A percentile compares a stretch with the other conserved stretches of the same genome.
Conservation (phyloP, 2,113 vertebrate species). For the Notiomystis cincta region DNA sequence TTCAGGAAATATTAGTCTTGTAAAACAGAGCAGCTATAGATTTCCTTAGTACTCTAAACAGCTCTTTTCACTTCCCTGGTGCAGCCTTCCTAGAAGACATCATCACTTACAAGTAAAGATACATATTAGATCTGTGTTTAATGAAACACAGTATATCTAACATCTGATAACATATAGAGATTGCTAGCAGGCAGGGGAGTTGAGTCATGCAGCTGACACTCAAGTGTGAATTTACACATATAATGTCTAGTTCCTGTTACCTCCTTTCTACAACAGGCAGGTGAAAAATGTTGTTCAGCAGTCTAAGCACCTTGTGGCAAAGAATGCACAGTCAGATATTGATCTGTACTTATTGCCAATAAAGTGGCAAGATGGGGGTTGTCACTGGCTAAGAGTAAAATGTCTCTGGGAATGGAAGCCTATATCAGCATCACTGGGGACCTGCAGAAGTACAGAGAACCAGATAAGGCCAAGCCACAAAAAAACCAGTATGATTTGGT, state of each 20-base stretch:
- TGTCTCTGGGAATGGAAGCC: background rate
- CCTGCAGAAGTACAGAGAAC: background rate
- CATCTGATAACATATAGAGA: background rate
- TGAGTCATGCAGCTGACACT: background rate
- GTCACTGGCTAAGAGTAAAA: background rate
- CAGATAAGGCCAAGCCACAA: background rate
- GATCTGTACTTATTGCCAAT: background rate
- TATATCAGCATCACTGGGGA: background rate
- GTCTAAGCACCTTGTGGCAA: background rate
- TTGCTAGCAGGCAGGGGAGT: background rate
- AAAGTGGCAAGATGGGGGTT: background rate
- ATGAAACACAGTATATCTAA: background rate
- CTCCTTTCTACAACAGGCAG: background rate
- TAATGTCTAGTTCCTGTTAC: background rate
- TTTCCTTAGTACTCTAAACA: background rate
- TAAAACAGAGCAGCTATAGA: background rate
- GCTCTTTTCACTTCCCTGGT: background rate
- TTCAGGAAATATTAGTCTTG: background rate
- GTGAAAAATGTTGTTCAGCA: background rate
- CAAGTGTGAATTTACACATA: background rate
- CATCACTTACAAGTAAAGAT: background rate
- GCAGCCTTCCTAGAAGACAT: background rate
- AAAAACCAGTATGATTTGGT: background rate
- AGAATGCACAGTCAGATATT: background rate
- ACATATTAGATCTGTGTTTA: background rate